Evolutionary conservation across 2,888 invertebrate genomes (phyloP).

Genomic region (Sinotaia quadrata): DNA sequence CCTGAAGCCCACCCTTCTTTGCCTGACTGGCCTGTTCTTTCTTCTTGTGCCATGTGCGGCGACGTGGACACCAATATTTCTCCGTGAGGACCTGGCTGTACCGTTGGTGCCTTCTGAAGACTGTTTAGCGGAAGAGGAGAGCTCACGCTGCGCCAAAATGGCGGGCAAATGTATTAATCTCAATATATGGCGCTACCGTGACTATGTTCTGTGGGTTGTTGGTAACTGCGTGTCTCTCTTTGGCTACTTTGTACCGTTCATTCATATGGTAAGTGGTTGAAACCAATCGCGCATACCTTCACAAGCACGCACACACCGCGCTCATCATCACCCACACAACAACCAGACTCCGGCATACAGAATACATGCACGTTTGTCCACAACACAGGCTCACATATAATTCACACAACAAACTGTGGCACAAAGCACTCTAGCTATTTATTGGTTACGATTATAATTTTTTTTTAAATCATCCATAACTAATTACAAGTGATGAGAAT

Average conservation of each 20-base stretch:
- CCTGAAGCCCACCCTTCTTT: constrained; percentile 64
- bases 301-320: too few relatives aligned
- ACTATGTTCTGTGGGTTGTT: constrained; percentile 88
- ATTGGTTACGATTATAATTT: too few relatives aligned
- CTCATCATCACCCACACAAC: too few relatives aligned
- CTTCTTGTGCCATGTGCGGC: constrained; percentile 77
- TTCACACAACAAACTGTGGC: too few relatives aligned
- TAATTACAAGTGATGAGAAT: too few relatives aligned
- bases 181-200: constrained; percentile 85
- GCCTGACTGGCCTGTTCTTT: constrained; percentile 80
- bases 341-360: too few relatives aligned
- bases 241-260: constrained; percentile 91
- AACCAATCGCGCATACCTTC: too few relatives aligned
- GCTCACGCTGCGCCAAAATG: constrained; percentile 61
- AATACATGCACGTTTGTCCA: too few relatives aligned
- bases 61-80: constrained; percentile 67
- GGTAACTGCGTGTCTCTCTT: constrained; percentile 89
- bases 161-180: constrained; percentile 74
- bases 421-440: too few relatives aligned
- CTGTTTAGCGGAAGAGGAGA: constrained; percentile 72
- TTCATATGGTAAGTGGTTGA: constrained; percentile 85
- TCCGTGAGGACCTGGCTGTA: constrained; percentile 45
- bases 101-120: constrained; percentile 57
- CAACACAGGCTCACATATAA: too few relatives aligned
- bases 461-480: too few relatives aligned